A percentile compares a stretch with the other conserved stretches of the same genome.
Conservation (phyloP, 1,140 invertebrate species). For the Portunus trituberculatus region DNA sequence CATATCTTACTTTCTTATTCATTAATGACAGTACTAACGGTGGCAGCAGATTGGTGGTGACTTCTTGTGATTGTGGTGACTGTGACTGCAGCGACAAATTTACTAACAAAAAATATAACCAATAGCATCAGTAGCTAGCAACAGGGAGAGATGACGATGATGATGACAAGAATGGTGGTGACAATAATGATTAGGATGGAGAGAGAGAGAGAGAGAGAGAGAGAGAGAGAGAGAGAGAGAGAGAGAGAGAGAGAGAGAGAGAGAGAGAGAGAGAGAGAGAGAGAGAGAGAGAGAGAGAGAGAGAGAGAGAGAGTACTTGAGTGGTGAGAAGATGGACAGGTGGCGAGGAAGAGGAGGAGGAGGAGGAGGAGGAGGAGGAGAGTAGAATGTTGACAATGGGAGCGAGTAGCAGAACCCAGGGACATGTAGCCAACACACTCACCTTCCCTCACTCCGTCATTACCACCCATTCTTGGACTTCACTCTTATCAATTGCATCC, state of each 20-base stretch:
- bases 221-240: not conserved
- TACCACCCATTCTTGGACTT: not conserved
- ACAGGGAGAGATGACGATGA: not conserved
- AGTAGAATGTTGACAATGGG: not conserved
- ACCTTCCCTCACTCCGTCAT: not conserved
- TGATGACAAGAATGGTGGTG: not conserved
- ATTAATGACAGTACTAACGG: not conserved
- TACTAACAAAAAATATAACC: no score
- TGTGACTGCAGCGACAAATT: not conserved
- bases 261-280: constrained; percentile 32
- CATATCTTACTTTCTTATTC: no score
- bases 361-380: constrained; percentile 4
- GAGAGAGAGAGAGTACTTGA: constrained; percentile 34
- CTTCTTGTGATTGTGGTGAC: not conserved
- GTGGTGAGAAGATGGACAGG: not conserved
- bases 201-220: not conserved
- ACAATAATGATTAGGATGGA: not conserved
- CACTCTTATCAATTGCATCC: not conserved
- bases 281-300: constrained; percentile 55
- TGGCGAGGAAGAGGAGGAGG: not conserved
- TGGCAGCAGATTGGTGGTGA: not conserved
- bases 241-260: no score
- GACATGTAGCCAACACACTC: not conserved
- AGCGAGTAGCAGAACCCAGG: not conserved
- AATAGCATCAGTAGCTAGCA: no score